These are phyloP conservation scores for Ptychochromis oligacanthus DNA, from an alignment of 2,113 vertebrate genomes.

Conservation along the genomic window DNA sequence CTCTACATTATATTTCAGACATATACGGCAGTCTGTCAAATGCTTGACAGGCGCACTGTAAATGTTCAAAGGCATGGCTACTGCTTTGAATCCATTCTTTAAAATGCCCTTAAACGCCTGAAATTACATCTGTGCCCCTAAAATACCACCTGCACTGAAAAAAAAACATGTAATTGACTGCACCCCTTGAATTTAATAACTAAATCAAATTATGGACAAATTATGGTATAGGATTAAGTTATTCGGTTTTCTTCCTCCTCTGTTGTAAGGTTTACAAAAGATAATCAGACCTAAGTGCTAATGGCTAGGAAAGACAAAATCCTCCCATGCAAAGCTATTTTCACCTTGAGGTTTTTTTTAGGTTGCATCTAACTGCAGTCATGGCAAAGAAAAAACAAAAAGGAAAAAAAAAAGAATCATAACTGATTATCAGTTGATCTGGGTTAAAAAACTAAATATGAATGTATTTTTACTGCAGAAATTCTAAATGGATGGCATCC, in stretches of 20 bases:
- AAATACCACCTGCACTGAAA: too few species aligned
- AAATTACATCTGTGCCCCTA: too few species aligned
- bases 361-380: neutral
- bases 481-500: neutral
- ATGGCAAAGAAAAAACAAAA: neutral
- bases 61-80: neutral
- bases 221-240: too few species aligned
- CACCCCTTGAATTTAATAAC: neutral
- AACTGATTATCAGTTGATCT: neutral
- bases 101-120: neutral
- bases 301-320: neutral
- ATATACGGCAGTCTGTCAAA: neutral
- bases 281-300: neutral
- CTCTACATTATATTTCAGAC: neutral
- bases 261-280: neutral
- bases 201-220: neutral
- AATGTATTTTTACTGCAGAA: neutral
- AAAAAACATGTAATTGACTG: too few species aligned
- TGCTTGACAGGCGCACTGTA: neutral
- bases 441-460: neutral
- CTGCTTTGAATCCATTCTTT: neutral
- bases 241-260: neutral
- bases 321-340: accelerated
- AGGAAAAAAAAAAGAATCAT: too few species aligned
- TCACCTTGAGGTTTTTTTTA: accelerated